Conservation (phyloP, 2,888 invertebrate genomes). For the Melangyna quadrimaculata region DNA sequence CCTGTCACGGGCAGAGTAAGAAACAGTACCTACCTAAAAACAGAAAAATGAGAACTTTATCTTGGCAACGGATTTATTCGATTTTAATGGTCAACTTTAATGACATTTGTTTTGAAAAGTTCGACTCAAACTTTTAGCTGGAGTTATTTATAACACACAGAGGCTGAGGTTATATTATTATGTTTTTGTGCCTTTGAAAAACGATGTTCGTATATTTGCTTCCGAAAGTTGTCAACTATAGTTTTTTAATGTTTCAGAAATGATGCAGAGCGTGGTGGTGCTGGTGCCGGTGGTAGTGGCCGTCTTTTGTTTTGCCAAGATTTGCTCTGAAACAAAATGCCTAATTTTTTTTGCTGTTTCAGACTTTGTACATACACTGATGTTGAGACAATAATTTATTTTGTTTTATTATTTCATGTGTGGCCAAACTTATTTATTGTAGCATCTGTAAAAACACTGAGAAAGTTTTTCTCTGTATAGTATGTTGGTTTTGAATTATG, state of each 20-base stretch:
- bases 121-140: conserved; percentile 44
- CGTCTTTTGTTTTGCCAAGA: conserved; percentile 24
- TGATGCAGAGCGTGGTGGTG: background rate
- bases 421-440: conserved; percentile 35
- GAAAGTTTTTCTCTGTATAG: conserved; percentile 5
- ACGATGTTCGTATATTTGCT: conserved; percentile 29
- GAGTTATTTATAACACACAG: conserved; percentile 41
- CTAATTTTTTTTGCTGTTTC: conserved; percentile 9
- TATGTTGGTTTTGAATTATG: conserved; percentile 39
- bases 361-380: background rate
- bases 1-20: background rate
- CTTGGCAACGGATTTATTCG: conserved; percentile 67
- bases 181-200: background rate
- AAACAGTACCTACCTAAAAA: background rate
- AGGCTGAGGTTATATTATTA: conserved; percentile 32
- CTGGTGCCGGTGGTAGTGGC: background rate
- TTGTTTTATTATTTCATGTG: conserved; percentile 63
- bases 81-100: conserved; percentile 68
- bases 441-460: conserved; percentile 52
- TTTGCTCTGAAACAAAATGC: conserved; percentile 34
- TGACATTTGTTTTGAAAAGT: conserved; percentile 64
- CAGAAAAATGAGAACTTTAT: conserved; percentile 34
- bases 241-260: conserved; percentile 10
- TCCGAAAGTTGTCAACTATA: conserved; percentile 9
- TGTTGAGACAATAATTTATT: conserved; percentile 57